A percentile compares a stretch with the other conserved stretches of the same genome.
phyloP scores from a whole-genome alignment of 2,888 invertebrate genomes.

The Platycheirus albimanus region DNA sequence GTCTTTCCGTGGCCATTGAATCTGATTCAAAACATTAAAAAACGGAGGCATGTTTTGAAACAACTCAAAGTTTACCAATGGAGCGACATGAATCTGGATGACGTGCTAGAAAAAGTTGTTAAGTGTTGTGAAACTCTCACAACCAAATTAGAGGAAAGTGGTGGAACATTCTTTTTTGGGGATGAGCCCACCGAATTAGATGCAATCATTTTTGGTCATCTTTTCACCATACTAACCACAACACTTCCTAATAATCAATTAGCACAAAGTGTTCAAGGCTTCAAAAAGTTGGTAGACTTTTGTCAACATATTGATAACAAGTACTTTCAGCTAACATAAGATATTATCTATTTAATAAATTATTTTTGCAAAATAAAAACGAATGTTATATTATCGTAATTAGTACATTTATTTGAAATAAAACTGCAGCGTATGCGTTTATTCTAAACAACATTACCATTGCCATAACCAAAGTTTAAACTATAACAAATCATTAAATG shows the following conservation, averaged over 20 bases:
- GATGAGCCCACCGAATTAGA: slow-evolving; percentile 96
- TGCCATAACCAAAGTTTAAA: too few relatives aligned
- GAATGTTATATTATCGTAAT: too few relatives aligned
- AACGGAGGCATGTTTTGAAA: slow-evolving; percentile 87
- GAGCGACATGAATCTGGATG: slow-evolving; percentile 90
- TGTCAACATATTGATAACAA: slow-evolving; percentile 92
- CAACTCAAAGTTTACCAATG: slow-evolving; percentile 91
- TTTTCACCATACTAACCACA: slow-evolving; percentile 97
- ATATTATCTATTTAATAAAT: too few relatives aligned
- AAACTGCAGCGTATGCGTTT: too few relatives aligned
- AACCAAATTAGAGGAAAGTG: slow-evolving; percentile 90
- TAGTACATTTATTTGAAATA: too few relatives aligned
- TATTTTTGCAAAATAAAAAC: too few relatives aligned
- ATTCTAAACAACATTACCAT: too few relatives aligned
- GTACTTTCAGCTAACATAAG: slow-evolving; percentile 84
- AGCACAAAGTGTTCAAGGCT: slow-evolving; percentile 90
- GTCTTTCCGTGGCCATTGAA: slow-evolving; percentile 97
- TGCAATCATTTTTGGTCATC: slow-evolving; percentile 97
- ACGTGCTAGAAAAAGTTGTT: slow-evolving; percentile 88
- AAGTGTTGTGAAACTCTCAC: slow-evolving; percentile 94
- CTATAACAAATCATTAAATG: too few relatives aligned
- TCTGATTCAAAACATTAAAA: slow-evolving; percentile 90
- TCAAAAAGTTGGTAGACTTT: slow-evolving; percentile 90
- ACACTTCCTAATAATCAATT: slow-evolving; percentile 92
- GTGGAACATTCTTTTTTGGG: slow-evolving; percentile 89